phyloP scores from a whole-genome alignment of 2,797 vertebrate species.

The Salarias fasciatus region DNA sequence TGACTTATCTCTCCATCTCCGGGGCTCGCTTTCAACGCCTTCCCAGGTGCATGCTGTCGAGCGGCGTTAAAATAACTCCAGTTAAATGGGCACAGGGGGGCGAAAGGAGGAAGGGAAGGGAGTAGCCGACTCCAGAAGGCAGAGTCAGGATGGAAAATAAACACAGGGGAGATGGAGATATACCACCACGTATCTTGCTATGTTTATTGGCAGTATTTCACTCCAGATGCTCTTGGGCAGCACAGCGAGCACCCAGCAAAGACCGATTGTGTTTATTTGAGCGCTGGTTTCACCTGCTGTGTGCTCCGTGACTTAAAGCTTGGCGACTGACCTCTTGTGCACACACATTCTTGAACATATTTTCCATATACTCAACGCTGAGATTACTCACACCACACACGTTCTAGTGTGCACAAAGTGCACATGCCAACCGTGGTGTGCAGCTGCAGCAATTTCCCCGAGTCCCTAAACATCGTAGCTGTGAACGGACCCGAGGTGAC shows the following conservation, averaged over 20 bases:
- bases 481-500: conserved; percentile 52
- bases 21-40: conserved; percentile 18
- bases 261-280: conserved; percentile 17
- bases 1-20: conserved; percentile 41
- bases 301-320: conserved; percentile 21
- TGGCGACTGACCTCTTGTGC: conserved; percentile 25
- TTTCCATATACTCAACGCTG: conserved; percentile 39
- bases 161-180: conserved; percentile 51
- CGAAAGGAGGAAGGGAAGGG: conserved; percentile 3
- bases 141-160: conserved; percentile 60
- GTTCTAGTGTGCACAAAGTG: conserved; percentile 22
- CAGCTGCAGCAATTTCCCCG: conserved; percentile 30
- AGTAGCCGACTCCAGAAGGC: conserved; percentile 43
- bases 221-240: conserved; percentile 12
- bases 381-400: conserved; percentile 20
- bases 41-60: neutral
- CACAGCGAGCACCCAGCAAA: conserved; percentile 17
- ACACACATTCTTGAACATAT: conserved; percentile 20
- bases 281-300: conserved; percentile 2
- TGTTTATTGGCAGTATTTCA: conserved; percentile 21
- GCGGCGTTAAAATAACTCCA: conserved; percentile 31
- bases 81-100: conserved; percentile 15
- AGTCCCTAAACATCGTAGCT: conserved; percentile 20
- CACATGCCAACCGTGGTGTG: conserved; percentile 11
- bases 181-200: conserved; percentile 29